These are phyloP conservation scores for Grantiella picta DNA, from an alignment of 2,113 vertebrate genomes.

Conservation along the genomic window DNA sequence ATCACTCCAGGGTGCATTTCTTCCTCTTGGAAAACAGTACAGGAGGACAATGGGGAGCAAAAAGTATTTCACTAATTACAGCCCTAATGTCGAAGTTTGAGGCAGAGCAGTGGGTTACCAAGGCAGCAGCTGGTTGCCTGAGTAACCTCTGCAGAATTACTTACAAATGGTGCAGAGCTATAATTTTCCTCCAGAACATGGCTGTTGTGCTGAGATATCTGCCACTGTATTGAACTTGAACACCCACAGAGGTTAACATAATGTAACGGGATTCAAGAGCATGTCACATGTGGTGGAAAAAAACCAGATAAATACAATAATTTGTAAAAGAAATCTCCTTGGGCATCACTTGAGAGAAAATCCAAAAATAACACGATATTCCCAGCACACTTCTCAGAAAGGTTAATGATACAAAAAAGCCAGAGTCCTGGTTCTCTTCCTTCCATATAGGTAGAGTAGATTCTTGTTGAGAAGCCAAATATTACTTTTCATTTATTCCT, in stretches of 20 bases:
- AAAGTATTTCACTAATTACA: conserved; percentile 50
- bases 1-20: neutral
- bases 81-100: conserved; percentile 9
- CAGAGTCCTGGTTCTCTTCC: neutral
- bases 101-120: conserved; percentile 25
- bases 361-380: neutral
- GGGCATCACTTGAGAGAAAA: neutral
- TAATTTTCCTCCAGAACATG: conserved; percentile 46
- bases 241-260: conserved; percentile 4
- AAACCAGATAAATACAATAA: neutral
- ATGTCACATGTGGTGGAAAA: neutral
- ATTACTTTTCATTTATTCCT: neutral
- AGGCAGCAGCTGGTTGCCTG: conserved; percentile 42
- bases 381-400: neutral
- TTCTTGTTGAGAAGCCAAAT: neutral
- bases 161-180: conserved; percentile 14
- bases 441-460: neutral
- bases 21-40: neutral
- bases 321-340: neutral
- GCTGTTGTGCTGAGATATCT: neutral
- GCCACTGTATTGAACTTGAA: neutral
- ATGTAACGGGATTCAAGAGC: neutral
- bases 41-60: conserved; percentile 8
- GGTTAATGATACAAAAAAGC: neutral
- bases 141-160: conserved; percentile 46